Conservation (phyloP, 2,797 vertebrate genomes). For the Calcarius lapponicus region DNA sequence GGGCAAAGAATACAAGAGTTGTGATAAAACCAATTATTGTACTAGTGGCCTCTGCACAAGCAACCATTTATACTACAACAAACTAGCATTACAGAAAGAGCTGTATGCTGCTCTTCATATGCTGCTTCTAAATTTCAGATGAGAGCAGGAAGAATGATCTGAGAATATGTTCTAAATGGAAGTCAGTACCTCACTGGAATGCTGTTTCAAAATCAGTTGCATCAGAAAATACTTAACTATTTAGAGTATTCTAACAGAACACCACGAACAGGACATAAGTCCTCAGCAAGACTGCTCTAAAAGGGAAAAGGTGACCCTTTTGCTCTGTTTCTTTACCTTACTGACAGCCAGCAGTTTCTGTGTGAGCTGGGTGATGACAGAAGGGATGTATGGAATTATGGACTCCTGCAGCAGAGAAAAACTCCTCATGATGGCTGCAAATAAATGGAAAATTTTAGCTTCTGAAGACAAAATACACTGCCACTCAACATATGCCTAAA, state of each 20-base stretch:
- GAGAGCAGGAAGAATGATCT: neutral
- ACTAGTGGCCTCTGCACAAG: neutral
- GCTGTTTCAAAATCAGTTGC: neutral
- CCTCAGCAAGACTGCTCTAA: neutral
- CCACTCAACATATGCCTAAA: neutral
- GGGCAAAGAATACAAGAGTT: neutral
- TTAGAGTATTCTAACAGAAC: neutral
- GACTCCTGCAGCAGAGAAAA: conserved; percentile 97
- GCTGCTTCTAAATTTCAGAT: neutral
- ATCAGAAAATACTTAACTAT: neutral
- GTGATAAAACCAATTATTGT: neutral
- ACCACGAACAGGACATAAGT: neutral
- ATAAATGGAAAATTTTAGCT: conserved; percentile 30
- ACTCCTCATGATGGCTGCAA: conserved; percentile 97
- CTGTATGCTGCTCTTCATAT: neutral
- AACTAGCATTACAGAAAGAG: neutral
- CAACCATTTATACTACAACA: neutral
- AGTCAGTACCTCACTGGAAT: neutral
- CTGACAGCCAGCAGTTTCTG: conserved; percentile 96
- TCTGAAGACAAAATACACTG: neutral
- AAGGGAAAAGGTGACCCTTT: neutral
- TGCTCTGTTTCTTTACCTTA: conserved; percentile 83
- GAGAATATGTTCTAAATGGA: neutral
- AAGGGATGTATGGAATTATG: conserved; percentile 95
- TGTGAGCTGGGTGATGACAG: conserved; percentile 94